Evolutionary conservation across 1,140 invertebrate genomes (phyloP), one percentile per base, ranked within the genome.

Genomic region (Bombus turneri): DNA sequence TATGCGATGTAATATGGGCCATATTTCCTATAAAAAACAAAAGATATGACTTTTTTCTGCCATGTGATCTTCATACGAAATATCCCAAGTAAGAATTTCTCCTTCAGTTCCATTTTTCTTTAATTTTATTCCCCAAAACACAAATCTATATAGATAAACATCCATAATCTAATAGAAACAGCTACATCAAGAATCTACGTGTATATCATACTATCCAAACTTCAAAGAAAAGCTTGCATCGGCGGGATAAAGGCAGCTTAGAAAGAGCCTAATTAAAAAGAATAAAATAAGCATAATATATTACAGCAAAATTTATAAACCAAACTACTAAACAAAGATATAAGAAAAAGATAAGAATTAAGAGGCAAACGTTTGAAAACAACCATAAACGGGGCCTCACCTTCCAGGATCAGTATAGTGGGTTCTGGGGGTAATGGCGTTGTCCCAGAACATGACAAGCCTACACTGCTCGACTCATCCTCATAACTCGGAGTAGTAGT

Each of bases 341-440:
- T 34, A 34, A 37, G 18, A 34, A 37, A 68, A 68, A 37, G 15
- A 22, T 18, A 68, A n/a, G 28, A 64, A 31, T 37, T 31, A 6
- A 39, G n/a, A 47, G 13, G 22, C 13, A 83, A 47, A 78, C 22
- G n/a, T 66, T 78, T 64, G 37, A 78, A 34, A 77, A 68, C 37
- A 71, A 75, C 75, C 62, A 85, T 91, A 92, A 87, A 91, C 86
- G 87, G 69, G 90, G 88, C 92, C 96, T 97, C 96, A 97, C 97
- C 97, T 97, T 97, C 97, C 83, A 97, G 95, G 91, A 97, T 97
- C 87, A 97, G 96, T 94, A 97, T 97, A 89, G 95, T 96, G 85
- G 97, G 97, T 94, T 96, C 96, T 92, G 96, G 96, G 91, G 96
- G 96, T 91, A 97, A 93, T 93, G 96, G 95, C 88, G 96, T 96